phyloP scores from a whole-genome alignment of 2,113 vertebrate genomes.

The Hirundichthys speculiger region DNA sequence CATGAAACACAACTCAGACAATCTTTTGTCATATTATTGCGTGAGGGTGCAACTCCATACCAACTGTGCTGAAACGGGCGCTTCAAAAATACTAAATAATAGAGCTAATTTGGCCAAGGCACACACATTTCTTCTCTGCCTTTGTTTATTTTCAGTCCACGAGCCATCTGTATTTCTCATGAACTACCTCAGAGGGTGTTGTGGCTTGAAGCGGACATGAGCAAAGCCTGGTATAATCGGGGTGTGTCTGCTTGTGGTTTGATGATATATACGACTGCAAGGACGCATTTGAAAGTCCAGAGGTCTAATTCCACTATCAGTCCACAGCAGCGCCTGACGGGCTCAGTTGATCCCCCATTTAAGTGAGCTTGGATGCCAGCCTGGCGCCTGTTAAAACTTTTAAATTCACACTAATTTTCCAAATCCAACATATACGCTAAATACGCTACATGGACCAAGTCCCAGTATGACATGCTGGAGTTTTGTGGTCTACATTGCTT shows the following conservation, averaged over 20 bases:
- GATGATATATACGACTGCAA: conserved; percentile 41
- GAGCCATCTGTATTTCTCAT: conserved; percentile 70
- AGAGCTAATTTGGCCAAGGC: conserved; percentile 42
- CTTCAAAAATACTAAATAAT: conserved; percentile 19
- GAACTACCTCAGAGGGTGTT: conserved; percentile 58
- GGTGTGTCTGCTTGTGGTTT: conserved; percentile 59
- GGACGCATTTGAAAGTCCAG: conserved; percentile 13
- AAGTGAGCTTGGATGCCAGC: conserved; percentile 10
- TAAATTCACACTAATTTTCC: conserved; percentile 20
- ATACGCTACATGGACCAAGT: conserved; percentile 36
- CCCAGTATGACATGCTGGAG: conserved; percentile 7
- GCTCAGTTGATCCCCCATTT: conserved; percentile 28
- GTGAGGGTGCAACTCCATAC: conserved; percentile 3
- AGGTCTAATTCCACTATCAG: conserved; percentile 20
- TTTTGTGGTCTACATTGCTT: conserved; percentile 56
- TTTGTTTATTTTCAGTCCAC: conserved; percentile 65
- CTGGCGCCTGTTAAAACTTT: conserved; percentile 41
- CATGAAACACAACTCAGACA: conserved; percentile 8
- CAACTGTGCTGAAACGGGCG: conserved; percentile 15
- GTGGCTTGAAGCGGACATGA: conserved; percentile 60
- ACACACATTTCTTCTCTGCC: conserved; percentile 44
- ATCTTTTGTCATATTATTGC: not conserved
- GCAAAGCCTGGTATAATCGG: conserved; percentile 43
- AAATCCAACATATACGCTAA: conserved; percentile 49
- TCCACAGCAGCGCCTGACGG: conserved; percentile 3